Evolutionary conservation across 1,140 invertebrate genomes (phyloP), one percentile per base, ranked within the genome.

Genomic region (Drosophila dunni): DNA sequence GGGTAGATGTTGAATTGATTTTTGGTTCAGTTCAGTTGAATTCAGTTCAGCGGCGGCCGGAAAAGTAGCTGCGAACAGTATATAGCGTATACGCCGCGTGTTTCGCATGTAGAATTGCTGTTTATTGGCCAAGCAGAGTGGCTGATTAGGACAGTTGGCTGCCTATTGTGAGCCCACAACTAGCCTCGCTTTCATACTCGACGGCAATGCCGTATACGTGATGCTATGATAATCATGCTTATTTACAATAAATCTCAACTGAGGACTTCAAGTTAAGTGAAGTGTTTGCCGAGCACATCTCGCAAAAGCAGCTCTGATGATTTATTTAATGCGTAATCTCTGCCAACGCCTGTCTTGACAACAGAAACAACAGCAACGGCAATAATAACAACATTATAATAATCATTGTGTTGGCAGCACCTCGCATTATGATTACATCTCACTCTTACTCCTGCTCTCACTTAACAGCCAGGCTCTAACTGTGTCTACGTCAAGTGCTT

Each of bases 281-380:
- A 86, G 83, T 88, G 82, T 82, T 85, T 72, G 83, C 44, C 51
- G 72, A 73, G 50, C 69, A 85, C 74, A 70, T 57, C 72, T 56
- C 67, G 51, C 29, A 50, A 29, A 77, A 75, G 81, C 78, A 53
- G 46, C 67, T 72, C 68, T 69, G 83, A 86, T 86, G 83, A 86
- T 86, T 86, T 86, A 86, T 86, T 88, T 86, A 88, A 86, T 88
- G 84, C 79, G 76, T 86, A 88, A 86, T 86, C 83, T 88, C 72
- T 79, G 63, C 76, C 79, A 88, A 83, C 83, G 82, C 82, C 82
- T 75, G 54, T 50, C n/a, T 65, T 73, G 76, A 70, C 69, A 63
- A 50, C 48, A 58, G 38, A 46, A 50, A 5, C 36, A 68, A 13
- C 56, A 53, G 3, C 40, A 51, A 13, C 29, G 51, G 50, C 29